These are phyloP conservation scores for Glandiceps talaboti DNA, from an alignment of 53 echinoderm and acorn worm genomes.

Conservation along the genomic window DNA sequence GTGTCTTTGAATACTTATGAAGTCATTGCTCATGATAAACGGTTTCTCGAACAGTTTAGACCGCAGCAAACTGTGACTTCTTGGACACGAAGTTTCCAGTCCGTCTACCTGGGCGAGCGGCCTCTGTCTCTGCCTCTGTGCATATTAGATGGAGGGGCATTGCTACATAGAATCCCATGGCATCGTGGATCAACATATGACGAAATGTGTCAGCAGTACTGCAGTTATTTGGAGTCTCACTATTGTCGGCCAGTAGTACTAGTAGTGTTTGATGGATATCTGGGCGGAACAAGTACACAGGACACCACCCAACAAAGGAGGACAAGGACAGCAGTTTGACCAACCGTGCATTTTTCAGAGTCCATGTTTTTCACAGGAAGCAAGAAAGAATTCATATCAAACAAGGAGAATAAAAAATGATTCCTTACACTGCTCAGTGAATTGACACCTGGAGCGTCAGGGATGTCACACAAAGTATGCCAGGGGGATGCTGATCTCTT, in stretches of 20 bases:
- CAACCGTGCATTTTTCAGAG: not conserved
- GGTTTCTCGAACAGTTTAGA: too few relatives aligned
- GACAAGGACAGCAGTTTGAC: not conserved
- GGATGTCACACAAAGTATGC: too few relatives aligned
- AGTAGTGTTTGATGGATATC: slow-evolving; percentile 20
- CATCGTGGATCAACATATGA: not conserved
- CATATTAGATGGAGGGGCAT: slow-evolving; percentile 7
- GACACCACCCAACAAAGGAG: slow-evolving; percentile 6
- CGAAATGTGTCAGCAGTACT: not conserved
- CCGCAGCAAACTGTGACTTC: too few relatives aligned
- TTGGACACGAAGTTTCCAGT: too few relatives aligned
- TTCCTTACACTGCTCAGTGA: too few relatives aligned
- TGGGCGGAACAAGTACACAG: slow-evolving; percentile 5
- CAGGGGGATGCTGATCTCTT: too few relatives aligned
- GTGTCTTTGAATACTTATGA: too few relatives aligned
- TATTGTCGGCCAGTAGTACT: not conserved
- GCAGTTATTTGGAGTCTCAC: not conserved
- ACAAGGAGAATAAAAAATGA: slow-evolving; percentile 5
- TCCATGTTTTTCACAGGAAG: slow-evolving; percentile 3
- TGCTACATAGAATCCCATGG: slow-evolving; percentile 10
- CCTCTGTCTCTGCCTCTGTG: too few relatives aligned
- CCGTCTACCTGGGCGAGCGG: too few relatives aligned
- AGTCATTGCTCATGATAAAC: too few relatives aligned
- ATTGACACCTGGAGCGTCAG: too few relatives aligned
- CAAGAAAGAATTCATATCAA: slow-evolving; percentile 16